Evolutionary conservation across 2,797 vertebrate species (phyloP).

Genomic region (Poecile montanus): DNA sequence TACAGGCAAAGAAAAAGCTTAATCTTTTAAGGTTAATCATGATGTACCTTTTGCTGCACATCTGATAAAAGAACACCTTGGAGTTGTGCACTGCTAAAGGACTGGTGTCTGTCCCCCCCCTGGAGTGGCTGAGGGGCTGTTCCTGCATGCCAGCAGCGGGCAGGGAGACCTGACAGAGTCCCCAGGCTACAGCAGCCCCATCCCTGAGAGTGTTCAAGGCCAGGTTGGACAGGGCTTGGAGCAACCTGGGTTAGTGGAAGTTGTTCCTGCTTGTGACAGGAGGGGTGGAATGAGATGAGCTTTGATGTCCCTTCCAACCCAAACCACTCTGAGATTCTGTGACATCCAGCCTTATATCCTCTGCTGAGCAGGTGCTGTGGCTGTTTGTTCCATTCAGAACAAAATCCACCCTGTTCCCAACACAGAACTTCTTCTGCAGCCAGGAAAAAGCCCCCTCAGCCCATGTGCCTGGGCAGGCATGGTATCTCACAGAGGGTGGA

Average conservation of each 20-base stretch:
- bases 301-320: not conserved
- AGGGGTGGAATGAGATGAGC: not conserved
- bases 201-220: not conserved
- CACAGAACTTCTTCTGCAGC: not conserved
- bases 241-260: fast-evolving
- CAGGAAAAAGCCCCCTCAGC: not conserved
- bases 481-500: not conserved
- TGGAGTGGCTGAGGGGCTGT: fast-evolving
- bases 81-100: not conserved
- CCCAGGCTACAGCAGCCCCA: fast-evolving
- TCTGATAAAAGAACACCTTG: not conserved
- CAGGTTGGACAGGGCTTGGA: not conserved
- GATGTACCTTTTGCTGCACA: not conserved
- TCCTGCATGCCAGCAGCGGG: fast-evolving
- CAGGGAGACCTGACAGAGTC: not conserved
- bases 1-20: not conserved
- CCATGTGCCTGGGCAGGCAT: not conserved
- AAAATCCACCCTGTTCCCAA: not conserved
- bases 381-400: not conserved
- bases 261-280: not conserved
- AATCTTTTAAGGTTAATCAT: constrained; percentile 34
- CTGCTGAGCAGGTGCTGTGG: not conserved
- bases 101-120: not conserved
- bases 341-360: not conserved
- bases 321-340: not conserved